A percentile compares a stretch with the other conserved stretches of the same genome.
These are phyloP conservation scores for Euplexia lucipara DNA, from an alignment of 2,888 invertebrate species.

Conservation along the genomic window DNA sequence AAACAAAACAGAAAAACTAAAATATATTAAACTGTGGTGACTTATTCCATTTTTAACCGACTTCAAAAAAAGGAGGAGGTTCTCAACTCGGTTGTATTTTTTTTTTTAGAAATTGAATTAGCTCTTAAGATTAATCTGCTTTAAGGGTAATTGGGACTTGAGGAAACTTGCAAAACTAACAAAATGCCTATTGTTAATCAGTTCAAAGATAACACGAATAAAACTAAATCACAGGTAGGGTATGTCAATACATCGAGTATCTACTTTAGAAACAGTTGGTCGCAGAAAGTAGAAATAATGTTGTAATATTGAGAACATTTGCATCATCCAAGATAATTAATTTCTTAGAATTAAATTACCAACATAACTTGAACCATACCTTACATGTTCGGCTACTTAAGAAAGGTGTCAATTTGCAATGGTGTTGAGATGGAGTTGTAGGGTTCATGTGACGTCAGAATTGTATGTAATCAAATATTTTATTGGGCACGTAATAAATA, in stretches of 20 bases:
- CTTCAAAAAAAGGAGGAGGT: too few relatives aligned
- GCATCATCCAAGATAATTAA: slow-evolving; percentile 39
- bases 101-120: background rate
- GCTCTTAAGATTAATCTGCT: too few relatives aligned
- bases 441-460: background rate
- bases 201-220: background rate
- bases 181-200: background rate
- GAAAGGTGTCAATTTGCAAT: slow-evolving; percentile 6
- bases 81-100: too few relatives aligned
- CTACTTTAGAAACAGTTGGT: background rate
- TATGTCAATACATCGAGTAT: background rate
- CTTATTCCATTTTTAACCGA: too few relatives aligned
- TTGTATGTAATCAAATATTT: background rate
- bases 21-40: too few relatives aligned
- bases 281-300: slow-evolving; percentile 39
- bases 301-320: slow-evolving; percentile 18
- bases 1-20: too few relatives aligned
- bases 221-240: background rate
- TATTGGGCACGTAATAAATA: background rate
- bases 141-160: background rate
- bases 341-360: slow-evolving; percentile 24
- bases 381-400: too few relatives aligned
- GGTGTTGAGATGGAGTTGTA: background rate
- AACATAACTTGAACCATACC: background rate
- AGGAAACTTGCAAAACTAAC: background rate